Evolutionary conservation across 1,140 invertebrate genomes (phyloP), one percentile per base, ranked within the genome.

Genomic region (Grapholita molesta): DNA sequence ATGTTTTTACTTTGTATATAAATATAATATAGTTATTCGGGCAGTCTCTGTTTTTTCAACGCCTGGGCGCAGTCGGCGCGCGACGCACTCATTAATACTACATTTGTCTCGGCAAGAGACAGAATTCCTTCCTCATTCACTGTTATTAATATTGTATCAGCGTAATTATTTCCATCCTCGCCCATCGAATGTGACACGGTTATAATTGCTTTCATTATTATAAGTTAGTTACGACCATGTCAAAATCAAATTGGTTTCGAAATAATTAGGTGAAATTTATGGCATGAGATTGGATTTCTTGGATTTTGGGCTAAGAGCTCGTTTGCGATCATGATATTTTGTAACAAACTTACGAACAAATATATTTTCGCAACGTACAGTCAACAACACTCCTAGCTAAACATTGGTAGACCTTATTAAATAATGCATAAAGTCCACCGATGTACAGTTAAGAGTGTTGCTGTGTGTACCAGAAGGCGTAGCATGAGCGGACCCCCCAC

Each of bases 111-210:
- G 76, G 67, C 72, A 76, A 76, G 77, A 78, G 81, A 84, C 82
- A 79, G 82, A 79, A 79, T 76, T 81, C 76, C 77, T 86, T 79
- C 78, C 75, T 84, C 76, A 75, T 83, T 78, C 78, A 74, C 70
- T 73, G 74, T 85, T 89, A 87, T 87, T 86, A 87, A 87, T 86
- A 84, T 82, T 84, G 73, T 84, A 87, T 86, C 77, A 84, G 75
- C 70, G 69, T 80, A 80, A 86, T 85, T 82, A 85, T 85, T 86
- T 78, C 71, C 73, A 79, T 82, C 68, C 75, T 80, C n/a, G n/a
- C n/a, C 76, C 70, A 78, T 80, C 72, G 69, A 69, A 68, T 70
- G 68, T 75, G 75, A 72, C 73, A 71, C 67, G 68, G 69, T 53
- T 33, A 32, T 79, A 77, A 79, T 77, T 75, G 75, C 68, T 72